Evolutionary conservation across 2,113 vertebrate genomes (phyloP), one percentile per base, ranked within the genome.

Genomic region (Malurus elegans): DNA sequence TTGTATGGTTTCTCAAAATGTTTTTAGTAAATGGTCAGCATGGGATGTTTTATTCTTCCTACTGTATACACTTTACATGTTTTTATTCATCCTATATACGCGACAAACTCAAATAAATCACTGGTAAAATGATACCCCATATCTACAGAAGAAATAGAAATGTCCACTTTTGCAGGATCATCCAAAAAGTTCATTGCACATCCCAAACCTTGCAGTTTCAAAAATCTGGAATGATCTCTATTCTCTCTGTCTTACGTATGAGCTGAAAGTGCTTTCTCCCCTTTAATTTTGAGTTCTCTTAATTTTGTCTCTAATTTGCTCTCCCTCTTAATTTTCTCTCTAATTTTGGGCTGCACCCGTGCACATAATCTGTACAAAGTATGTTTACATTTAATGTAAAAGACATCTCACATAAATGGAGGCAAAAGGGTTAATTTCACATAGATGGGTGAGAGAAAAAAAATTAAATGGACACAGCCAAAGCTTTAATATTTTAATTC

Each of bases 91-190:
- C 60, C 51, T 9, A 4, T 16, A 18, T 17, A 32, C 18, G 18
- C 44, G 15, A 32, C 36, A 54, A 24, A 45, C 2, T 54, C 2
- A 6, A 28, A 23, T 7, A 67, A 44, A 44, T 85, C 56, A 79
- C 8, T 42, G 23, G 12, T 64, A 20, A 13, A 79, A 48, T 0
- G 0, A 56, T 26, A 50, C 0, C 2, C 6, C 1, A 1, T 74
- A 36, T 8, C 17, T 71, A 7, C 4, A 45, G 17, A 93, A 81
- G 8, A 74, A 12, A 31, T 14, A 56, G 31, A 62, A 93, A 53
- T 8, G 50, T 3, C 1, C 12, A 3, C 69, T 82, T 38, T 17
- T 58, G 8, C 14, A 57, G 16, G 9, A 26, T 72, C 9, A 42
- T 15, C 9, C 8, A 44, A 48, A 91, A 44, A 4, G 38, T 24